Percentiles rank a stretch among this genome's conserved stretches.
Conservation (phyloP, 2,888 invertebrate species). For the Aleiodes leptofemur region DNA sequence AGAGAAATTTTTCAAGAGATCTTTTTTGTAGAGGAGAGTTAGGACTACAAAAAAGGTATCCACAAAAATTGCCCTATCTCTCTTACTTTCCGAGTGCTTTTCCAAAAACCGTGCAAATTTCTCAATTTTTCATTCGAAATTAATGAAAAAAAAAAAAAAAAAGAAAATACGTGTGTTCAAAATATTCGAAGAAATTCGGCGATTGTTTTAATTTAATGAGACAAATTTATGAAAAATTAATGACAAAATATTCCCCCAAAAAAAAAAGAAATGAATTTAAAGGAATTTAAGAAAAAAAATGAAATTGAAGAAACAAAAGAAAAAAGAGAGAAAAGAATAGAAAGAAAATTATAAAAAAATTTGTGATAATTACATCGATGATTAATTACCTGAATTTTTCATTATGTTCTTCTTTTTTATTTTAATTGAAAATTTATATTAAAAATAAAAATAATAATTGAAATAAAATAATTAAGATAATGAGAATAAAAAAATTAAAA, state of each 20-base stretch:
- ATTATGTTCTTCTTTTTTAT: too few species aligned
- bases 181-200: conserved; percentile 12
- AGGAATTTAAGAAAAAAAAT: conserved; percentile 28
- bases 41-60: too few species aligned
- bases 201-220: too few species aligned
- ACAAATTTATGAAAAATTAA: not conserved
- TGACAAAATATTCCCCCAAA: conserved; percentile 1
- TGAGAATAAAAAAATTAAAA: conserved; percentile 59
- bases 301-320: too few species aligned
- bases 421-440: too few species aligned
- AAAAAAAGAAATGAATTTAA: conserved; percentile 29
- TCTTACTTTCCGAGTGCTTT: too few species aligned
- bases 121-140: conserved; percentile 2
- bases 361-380: conserved; percentile 3
- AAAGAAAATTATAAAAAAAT: conserved; percentile 35
- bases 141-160: conserved; percentile 1
- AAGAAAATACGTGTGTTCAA: not conserved
- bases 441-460: conserved; percentile 31
- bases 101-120: too few species aligned
- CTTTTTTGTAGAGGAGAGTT: too few species aligned
- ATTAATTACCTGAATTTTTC: too few species aligned
- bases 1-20: too few species aligned
- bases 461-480: conserved; percentile 44
- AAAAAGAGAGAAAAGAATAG: not conserved
- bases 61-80: too few species aligned